These are phyloP conservation scores for Mormyrus hasselquistii DNA, from an alignment of 2,797 vertebrate genomes.

Conservation along the genomic window DNA sequence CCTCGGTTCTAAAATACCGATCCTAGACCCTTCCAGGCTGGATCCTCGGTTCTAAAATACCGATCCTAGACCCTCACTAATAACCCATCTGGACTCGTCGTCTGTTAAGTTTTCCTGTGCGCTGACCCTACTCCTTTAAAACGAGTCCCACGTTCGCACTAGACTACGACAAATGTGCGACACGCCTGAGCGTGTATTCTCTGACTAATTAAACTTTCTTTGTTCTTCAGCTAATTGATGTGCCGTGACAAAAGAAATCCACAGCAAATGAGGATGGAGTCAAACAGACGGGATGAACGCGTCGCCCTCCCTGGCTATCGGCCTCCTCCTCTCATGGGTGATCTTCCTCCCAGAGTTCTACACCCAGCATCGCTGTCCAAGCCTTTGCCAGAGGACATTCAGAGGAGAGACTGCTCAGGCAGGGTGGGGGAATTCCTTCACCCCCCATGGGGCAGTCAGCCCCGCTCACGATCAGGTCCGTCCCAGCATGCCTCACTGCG, in stretches of 20 bases:
- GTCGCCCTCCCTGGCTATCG: not conserved
- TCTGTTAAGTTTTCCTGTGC: not conserved
- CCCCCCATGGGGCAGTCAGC: not conserved
- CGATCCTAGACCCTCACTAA: not conserved
- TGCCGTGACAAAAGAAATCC: not conserved
- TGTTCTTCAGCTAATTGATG: not conserved
- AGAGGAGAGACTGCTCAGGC: not conserved
- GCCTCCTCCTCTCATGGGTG: not conserved
- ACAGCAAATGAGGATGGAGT: not conserved
- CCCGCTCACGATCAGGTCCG: not conserved
- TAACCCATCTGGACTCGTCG: not conserved
- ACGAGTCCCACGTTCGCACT: not conserved
- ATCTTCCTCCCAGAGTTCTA: not conserved
- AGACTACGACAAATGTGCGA: not conserved
- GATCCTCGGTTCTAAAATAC: not conserved
- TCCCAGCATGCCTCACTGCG: not conserved
- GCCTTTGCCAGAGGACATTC: not conserved
- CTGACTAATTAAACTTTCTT: not conserved
- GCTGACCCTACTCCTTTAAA: not conserved
- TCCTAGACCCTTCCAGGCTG: not conserved
- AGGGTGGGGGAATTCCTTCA: not conserved
- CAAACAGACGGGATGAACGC: not conserved
- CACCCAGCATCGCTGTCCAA: not conserved
- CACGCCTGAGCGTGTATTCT: not conserved
- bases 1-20: not conserved